Percentiles rank a stretch among this genome's conserved stretches.
Evolutionary conservation across 2,888 invertebrate species (phyloP).

Genomic region (Platerodrilus igneus): DNA sequence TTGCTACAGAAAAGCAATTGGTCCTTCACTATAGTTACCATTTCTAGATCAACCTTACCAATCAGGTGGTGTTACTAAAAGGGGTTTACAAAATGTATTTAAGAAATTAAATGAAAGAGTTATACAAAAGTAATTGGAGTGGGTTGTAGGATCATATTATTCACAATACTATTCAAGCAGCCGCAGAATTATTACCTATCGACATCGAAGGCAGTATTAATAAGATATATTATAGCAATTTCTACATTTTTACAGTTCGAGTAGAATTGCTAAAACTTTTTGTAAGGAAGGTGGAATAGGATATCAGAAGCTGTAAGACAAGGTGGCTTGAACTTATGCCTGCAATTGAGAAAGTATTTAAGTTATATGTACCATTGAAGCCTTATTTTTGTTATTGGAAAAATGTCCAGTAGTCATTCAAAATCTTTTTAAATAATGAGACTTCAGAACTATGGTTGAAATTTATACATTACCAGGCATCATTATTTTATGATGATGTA

Average conservation of each 20-base stretch:
- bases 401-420: constrained; percentile 28
- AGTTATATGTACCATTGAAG: constrained; percentile 31
- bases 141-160: constrained; percentile 38
- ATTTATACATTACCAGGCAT: constrained; percentile 22
- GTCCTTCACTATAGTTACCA: no score
- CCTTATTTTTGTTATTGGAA: constrained; percentile 32
- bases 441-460: constrained; percentile 22
- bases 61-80: no score
- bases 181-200: constrained; percentile 35
- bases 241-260: constrained; percentile 38
- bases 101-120: constrained; percentile 19
- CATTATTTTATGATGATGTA: constrained; percentile 11
- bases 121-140: constrained; percentile 27
- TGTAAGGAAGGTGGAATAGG: constrained; percentile 34
- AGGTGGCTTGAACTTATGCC: constrained; percentile 33
- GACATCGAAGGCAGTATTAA: constrained; percentile 35
- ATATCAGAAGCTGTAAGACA: constrained; percentile 33
- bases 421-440: constrained; percentile 24
- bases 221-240: constrained; percentile 39
- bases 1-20: no score
- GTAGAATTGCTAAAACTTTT: constrained; percentile 36
- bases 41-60: no score
- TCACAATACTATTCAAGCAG: constrained; percentile 36
- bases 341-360: constrained; percentile 33
- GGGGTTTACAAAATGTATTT: no score